These are phyloP conservation scores for Carassius carassius DNA, from an alignment of 2,113 vertebrate species.

Conservation along the genomic window DNA sequence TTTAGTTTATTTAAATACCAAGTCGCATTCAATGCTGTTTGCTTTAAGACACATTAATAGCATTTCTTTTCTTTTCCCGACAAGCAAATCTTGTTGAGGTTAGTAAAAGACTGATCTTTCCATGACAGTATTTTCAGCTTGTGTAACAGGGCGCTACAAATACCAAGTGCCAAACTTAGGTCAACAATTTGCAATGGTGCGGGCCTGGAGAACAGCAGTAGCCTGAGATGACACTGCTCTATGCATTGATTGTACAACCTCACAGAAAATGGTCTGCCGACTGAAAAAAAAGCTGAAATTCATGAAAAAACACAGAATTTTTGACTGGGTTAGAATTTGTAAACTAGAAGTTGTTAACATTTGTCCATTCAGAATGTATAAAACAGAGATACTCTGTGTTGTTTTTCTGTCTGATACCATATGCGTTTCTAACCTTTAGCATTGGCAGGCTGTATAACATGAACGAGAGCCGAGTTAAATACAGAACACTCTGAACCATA, in stretches of 20 bases:
- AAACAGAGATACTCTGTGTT: background rate
- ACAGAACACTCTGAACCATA: conserved; percentile 60
- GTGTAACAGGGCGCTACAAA: conserved; percentile 35
- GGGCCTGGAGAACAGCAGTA: conserved; percentile 5
- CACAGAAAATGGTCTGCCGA: background rate
- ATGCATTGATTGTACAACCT: background rate
- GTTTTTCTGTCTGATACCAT: background rate
- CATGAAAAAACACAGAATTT: background rate
- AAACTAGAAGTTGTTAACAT: background rate
- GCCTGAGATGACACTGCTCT: conserved; percentile 9
- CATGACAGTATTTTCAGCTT: conserved; percentile 18
- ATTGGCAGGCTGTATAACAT: conserved; percentile 58
- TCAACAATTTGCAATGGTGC: conserved; percentile 27
- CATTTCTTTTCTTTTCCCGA: conserved; percentile 4
- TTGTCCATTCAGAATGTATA: conserved; percentile 4
- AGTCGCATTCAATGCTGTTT: background rate
- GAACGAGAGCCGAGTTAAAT: conserved; percentile 60
- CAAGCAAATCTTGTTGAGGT: background rate
- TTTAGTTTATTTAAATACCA: background rate
- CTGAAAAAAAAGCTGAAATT: background rate
- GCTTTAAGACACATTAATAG: background rate
- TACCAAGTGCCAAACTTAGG: conserved; percentile 33
- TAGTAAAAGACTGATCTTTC: conserved; percentile 6
- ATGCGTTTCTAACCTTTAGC: conserved; percentile 44
- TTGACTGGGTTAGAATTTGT: background rate